Evolutionary conservation across 1,140 invertebrate species (phyloP), one percentile per base, ranked within the genome.

Genomic region (Neodiprion pinetum): DNA sequence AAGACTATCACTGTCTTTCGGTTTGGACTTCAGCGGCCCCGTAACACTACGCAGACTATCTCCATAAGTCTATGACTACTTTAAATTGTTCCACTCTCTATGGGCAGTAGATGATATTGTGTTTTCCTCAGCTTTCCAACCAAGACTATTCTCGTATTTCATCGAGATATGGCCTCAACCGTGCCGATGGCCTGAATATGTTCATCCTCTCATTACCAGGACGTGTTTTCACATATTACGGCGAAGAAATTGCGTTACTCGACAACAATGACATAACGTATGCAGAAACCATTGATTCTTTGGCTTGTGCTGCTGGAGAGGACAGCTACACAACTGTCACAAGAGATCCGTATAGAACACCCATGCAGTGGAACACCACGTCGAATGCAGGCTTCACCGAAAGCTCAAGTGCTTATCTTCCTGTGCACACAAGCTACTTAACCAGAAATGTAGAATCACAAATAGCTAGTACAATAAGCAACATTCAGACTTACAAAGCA

Each of bases 191-290:
- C 1, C 85, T 94, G 23, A 92, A 94, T 80, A 94, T 95, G 88
- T 86, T 96, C n/a, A 90, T 91, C 17, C 85, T 94, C 50, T 80
- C 95, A 1, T 80, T 96, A 47, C 94, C 94, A 48, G 95, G 95
- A 0, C 93, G 94, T 49, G 91, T 93, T 2, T 90, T 95, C 4
- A 92, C 92, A 67, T 96, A 96, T 83, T 94, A 96, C 87, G 95
- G 93, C 10, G 93, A 94, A 80, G 93, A 94, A 80, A 90, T 94
- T 40, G 92, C 90, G 9, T 95, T 96, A 93, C 81, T 89, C 40
- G 91, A 95, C 83, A 89, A 88, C 48, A 80, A 78, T 2, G 86
- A 87, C 1, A 85, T 91, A 11, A 82, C 80, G 28, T 92, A 90
- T 89, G 77, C 87, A 49, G 86, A 90, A n/a, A 92, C 91, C 0